phyloP scores from a whole-genome alignment of 2,888 invertebrate genomes.

The Limnephilus rhombicus region DNA sequence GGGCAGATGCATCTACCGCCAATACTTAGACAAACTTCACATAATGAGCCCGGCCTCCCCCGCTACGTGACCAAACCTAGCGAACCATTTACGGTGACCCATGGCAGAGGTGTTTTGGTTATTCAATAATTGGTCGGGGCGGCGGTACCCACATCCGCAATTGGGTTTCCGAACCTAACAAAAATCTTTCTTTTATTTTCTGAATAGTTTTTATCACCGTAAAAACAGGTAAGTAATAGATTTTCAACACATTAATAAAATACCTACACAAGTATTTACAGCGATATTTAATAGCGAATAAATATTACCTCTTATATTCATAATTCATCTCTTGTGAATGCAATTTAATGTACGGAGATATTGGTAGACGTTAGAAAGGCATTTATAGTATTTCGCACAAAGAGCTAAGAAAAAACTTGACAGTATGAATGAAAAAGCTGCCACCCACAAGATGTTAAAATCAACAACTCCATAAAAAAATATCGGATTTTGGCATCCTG shows the following conservation, averaged over 20 bases:
- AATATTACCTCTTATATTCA: background rate
- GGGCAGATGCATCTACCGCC: too few relatives aligned
- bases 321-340: background rate
- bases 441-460: background rate
- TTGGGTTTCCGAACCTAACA: background rate
- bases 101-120: too few relatives aligned
- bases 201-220: background rate
- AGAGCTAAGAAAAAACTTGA: background rate
- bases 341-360: background rate
- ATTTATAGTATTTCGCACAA: background rate
- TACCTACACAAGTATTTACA: background rate
- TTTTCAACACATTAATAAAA: background rate
- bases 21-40: too few relatives aligned
- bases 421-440: background rate
- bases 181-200: background rate
- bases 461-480: background rate
- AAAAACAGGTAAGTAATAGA: background rate
- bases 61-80: too few relatives aligned
- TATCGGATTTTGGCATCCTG: background rate
- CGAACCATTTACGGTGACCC: too few relatives aligned
- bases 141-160: too few relatives aligned
- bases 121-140: too few relatives aligned
- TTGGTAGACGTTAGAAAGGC: background rate
- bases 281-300: background rate
- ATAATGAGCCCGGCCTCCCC: too few relatives aligned